phyloP scores from a whole-genome alignment of 1,140 invertebrate species.

The Apis cerana region DNA sequence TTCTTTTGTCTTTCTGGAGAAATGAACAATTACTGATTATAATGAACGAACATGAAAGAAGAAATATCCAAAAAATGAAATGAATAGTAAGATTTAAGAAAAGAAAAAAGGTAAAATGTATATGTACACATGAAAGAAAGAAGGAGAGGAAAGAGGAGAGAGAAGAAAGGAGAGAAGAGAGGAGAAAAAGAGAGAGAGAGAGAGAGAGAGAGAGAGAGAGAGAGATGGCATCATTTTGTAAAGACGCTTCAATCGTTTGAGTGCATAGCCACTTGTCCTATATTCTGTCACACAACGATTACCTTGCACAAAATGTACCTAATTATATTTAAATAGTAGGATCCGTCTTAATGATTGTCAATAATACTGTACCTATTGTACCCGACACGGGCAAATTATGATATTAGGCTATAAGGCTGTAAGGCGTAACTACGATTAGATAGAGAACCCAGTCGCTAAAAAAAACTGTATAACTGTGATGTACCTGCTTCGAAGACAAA shows the following conservation, averaged over 20 bases:
- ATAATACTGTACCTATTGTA: conserved; percentile 74
- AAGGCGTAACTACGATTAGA: conserved; percentile 67
- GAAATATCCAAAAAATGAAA: conserved; percentile 1
- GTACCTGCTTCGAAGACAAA: conserved; percentile 51
- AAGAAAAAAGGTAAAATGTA: conserved; percentile 17
- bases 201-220: no score
- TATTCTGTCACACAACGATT: conserved; percentile 74
- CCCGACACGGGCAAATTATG: conserved; percentile 48
- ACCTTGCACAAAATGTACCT: conserved; percentile 78
- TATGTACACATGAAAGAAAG: not conserved
- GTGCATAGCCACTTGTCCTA: conserved; percentile 67
- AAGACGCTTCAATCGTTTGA: conserved; percentile 68
- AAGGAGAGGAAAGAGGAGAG: not conserved
- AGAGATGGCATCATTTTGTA: conserved; percentile 46
- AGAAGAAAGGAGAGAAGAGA: no score
- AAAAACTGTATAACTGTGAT: conserved; percentile 45
- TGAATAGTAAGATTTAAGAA: not conserved
- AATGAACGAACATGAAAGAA: not conserved
- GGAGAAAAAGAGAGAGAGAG: no score
- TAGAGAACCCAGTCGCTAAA: conserved; percentile 44
- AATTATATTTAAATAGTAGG: conserved; percentile 71
- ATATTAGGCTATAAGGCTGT: conserved; percentile 65
- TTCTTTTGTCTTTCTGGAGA: conserved; percentile 45
- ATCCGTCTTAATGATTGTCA: conserved; percentile 78
- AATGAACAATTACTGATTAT: conserved; percentile 5